These are phyloP conservation scores for Emmelina monodactyla DNA, from an alignment of 2,888 invertebrate genomes.

Conservation along the genomic window DNA sequence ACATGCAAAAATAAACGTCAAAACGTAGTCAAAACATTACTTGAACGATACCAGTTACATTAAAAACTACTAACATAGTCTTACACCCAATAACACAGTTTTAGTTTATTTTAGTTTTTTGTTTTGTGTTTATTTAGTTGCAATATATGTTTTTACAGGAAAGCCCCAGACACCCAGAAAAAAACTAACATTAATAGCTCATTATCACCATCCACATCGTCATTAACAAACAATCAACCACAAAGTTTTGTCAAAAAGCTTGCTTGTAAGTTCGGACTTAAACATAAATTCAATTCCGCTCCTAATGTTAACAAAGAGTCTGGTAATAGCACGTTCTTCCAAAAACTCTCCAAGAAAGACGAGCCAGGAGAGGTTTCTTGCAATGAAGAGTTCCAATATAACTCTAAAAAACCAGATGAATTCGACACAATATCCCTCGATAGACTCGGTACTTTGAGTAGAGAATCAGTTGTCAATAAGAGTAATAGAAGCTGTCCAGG, in stretches of 20 bases:
- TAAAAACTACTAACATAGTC: conserved; percentile 1
- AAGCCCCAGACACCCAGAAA: conserved; percentile 57
- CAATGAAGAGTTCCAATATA: no score
- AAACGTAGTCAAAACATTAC: conserved; percentile 9
- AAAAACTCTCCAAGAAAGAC: conserved; percentile 52
- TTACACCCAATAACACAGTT: background rate
- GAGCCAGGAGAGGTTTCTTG: conserved; percentile 53
- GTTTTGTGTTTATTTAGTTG: conserved; percentile 24
- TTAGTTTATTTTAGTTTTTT: conserved; percentile 24
- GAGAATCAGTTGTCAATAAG: conserved; percentile 50
- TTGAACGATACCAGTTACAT: conserved; percentile 17
- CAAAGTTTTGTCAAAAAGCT: conserved; percentile 62
- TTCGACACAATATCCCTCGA: conserved; percentile 58
- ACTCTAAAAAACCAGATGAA: no score
- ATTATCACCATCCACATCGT: conserved; percentile 49
- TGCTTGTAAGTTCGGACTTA: conserved; percentile 61
- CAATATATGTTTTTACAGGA: conserved; percentile 36
- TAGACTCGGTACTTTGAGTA: conserved; percentile 46
- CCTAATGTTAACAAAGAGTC: conserved; percentile 57
- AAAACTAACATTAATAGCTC: conserved; percentile 52
- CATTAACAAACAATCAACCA: conserved; percentile 48
- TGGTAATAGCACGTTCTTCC: conserved; percentile 60
- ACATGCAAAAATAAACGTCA: background rate
- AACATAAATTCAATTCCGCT: conserved; percentile 57
- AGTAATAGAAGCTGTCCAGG: conserved; percentile 59